Conservation (phyloP, 2,113 vertebrate species). For the Columba janthina region DNA sequence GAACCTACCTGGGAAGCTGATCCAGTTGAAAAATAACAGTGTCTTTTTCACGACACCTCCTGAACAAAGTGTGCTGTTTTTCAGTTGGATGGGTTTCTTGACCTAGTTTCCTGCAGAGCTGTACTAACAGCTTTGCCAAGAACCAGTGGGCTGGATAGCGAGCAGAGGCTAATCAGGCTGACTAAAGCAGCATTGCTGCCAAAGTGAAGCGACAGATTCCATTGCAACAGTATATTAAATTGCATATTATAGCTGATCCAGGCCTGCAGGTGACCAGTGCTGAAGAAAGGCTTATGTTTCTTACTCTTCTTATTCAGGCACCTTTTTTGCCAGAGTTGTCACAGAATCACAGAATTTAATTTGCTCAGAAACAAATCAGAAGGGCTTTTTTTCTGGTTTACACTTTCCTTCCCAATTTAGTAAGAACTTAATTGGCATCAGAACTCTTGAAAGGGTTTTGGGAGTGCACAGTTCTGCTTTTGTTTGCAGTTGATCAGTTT, state of each 20-base stretch:
- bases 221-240: not conserved
- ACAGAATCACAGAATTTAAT: not conserved
- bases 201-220: not conserved
- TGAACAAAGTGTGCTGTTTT: not conserved
- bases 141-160: constrained; percentile 8
- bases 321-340: not conserved
- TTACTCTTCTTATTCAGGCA: not conserved
- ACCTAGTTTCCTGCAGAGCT: constrained; percentile 57
- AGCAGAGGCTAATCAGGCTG: constrained; percentile 23
- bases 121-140: constrained; percentile 22
- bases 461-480: not conserved
- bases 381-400: not conserved
- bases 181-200: not conserved
- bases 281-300: not conserved
- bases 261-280: not conserved
- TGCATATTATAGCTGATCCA: not conserved
- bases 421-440: not conserved
- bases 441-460: not conserved
- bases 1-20: not conserved
- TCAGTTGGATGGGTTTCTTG: constrained; percentile 46
- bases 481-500: not conserved
- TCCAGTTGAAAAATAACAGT: not conserved
- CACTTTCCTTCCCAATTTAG: not conserved
- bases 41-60: not conserved
- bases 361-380: not conserved